These are phyloP conservation scores for Malaclemys terrapin DNA, from an alignment of 2,113 vertebrate species.

Conservation along the genomic window DNA sequence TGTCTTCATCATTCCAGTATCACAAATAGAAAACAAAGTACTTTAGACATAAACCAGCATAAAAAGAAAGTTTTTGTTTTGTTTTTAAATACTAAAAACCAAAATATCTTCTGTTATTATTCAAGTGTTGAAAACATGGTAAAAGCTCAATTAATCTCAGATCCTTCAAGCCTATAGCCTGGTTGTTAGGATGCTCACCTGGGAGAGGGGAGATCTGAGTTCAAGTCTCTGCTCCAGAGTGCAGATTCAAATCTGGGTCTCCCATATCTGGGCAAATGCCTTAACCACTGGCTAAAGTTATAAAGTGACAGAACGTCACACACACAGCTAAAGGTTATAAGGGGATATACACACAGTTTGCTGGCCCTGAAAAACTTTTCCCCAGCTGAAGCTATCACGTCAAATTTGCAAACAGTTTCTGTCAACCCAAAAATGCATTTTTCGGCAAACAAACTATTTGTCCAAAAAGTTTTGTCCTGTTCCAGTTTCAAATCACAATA, in stretches of 20 bases:
- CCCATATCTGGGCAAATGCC: not conserved
- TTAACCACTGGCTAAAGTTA: not conserved
- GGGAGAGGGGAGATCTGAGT: not conserved
- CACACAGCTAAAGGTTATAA: not conserved
- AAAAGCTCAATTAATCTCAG: not conserved
- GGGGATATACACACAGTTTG: not conserved
- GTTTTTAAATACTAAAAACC: constrained; percentile 19
- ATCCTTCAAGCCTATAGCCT: not conserved
- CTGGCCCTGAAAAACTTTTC: not conserved
- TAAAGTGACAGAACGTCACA: not conserved
- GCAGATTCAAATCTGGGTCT: not conserved
- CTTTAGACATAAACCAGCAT: constrained; percentile 35
- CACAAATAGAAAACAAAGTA: not conserved
- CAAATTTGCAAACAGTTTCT: not conserved
- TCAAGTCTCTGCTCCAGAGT: not conserved
- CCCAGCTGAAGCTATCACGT: not conserved
- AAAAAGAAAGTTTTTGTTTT: constrained; percentile 43
- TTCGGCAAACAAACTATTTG: not conserved
- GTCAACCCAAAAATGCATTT: not conserved
- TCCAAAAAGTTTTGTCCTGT: not conserved
- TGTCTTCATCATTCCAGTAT: constrained; percentile 1
- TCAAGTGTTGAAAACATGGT: constrained; percentile 24
- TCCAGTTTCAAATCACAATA: not conserved
- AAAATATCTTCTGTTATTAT: constrained; percentile 2
- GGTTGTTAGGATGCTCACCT: accelerated